phyloP scores from a whole-genome alignment of 2,113 vertebrate species.

The Arenaria interpres region DNA sequence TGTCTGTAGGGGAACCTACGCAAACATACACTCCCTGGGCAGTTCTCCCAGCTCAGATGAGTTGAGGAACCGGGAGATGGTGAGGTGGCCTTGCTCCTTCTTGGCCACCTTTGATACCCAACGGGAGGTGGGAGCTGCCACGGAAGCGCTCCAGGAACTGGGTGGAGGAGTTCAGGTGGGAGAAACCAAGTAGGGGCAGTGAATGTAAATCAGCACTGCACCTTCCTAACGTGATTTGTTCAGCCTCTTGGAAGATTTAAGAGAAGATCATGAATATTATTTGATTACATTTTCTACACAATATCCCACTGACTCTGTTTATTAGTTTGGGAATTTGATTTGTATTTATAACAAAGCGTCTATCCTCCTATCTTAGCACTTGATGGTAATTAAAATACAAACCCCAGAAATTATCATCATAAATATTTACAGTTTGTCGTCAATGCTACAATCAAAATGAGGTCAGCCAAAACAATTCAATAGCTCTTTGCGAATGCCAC shows the following conservation, averaged over 20 bases:
- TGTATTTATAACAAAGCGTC: not conserved
- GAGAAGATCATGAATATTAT: not conserved
- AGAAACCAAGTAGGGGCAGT: not conserved
- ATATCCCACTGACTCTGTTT: not conserved
- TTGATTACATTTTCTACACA: not conserved
- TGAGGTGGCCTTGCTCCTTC: not conserved
- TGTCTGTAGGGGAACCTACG: rapidly evolving
- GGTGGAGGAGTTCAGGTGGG: not conserved
- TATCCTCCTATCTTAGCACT: not conserved
- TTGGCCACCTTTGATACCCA: not conserved
- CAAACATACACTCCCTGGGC: rapidly evolving
- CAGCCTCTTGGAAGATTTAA: not conserved
- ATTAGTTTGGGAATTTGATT: not conserved
- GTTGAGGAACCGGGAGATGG: not conserved
- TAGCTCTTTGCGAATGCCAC: not conserved
- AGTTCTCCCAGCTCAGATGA: not conserved
- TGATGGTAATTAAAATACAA: not conserved
- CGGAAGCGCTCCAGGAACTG: not conserved
- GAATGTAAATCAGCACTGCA: not conserved
- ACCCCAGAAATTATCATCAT: not conserved
- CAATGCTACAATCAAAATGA: not conserved
- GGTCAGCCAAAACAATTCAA: not conserved
- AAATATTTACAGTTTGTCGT: not conserved
- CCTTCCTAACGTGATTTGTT: not conserved
- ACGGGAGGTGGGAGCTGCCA: not conserved